phyloP scores from a whole-genome alignment of 2,797 vertebrate species.

The Phoeniculus purpureus region DNA sequence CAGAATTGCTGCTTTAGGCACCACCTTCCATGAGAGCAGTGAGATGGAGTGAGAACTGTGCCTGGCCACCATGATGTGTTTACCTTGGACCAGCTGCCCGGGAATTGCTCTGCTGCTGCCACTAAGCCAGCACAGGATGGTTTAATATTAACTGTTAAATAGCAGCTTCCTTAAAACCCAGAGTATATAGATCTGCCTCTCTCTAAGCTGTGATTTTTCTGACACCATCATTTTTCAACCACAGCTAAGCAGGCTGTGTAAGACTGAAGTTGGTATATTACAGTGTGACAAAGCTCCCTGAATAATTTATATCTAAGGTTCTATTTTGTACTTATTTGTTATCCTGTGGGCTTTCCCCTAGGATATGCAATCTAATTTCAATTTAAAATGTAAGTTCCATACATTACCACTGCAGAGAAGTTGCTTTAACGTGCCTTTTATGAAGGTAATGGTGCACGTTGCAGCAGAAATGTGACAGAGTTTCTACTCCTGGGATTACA shows the following conservation, averaged over 20 bases:
- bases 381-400: slow-evolving; percentile 38
- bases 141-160: not conserved
- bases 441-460: slow-evolving; percentile 19
- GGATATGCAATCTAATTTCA: slow-evolving; percentile 51
- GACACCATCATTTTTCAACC: not conserved
- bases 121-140: not conserved
- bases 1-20: not conserved
- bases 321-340: slow-evolving; percentile 49
- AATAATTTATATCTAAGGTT: slow-evolving; percentile 42
- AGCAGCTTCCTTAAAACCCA: not conserved
- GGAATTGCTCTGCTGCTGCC: not conserved
- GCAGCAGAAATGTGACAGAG: slow-evolving; percentile 13
- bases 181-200: not conserved
- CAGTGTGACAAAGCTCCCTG: not conserved
- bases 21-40: fast-evolving
- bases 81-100: not conserved
- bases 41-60: not conserved
- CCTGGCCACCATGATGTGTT: fast-evolving
- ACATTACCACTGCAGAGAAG: slow-evolving; percentile 34
- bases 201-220: not conserved
- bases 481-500: slow-evolving; percentile 25
- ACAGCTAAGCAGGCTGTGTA: not conserved
- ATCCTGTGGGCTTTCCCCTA: slow-evolving; percentile 43
- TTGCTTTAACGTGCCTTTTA: slow-evolving; percentile 34
- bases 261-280: not conserved